Evolutionary conservation across 2,113 vertebrate genomes (phyloP).

Genomic region (Lepus americanus): DNA sequence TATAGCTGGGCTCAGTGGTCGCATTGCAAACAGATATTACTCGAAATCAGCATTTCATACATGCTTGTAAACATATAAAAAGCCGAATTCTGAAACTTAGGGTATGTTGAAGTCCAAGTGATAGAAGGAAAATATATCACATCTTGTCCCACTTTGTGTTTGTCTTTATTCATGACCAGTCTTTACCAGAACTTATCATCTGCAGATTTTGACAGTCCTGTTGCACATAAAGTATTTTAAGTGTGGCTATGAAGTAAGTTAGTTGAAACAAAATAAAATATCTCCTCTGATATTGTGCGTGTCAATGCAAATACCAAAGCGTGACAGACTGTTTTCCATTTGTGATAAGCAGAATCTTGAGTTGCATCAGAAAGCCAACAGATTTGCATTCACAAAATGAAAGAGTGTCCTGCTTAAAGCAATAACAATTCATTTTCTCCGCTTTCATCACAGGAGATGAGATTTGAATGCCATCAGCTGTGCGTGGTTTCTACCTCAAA

Average conservation of each 20-base stretch:
- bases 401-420: conserved; percentile 65
- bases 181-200: conserved; percentile 56
- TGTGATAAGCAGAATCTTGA: conserved; percentile 59
- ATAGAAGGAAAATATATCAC: neutral
- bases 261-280: conserved; percentile 72
- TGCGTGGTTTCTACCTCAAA: conserved; percentile 39
- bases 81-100: conserved; percentile 9
- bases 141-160: conserved; percentile 1
- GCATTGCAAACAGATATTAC: conserved; percentile 31
- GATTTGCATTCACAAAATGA: conserved; percentile 67
- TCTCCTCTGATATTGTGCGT: conserved; percentile 15
- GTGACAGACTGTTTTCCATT: conserved; percentile 63
- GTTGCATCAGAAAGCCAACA: conserved; percentile 51
- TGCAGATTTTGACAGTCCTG: conserved; percentile 51
- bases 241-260: conserved; percentile 48
- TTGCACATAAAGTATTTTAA: conserved; percentile 42
- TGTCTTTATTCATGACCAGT: conserved; percentile 55
- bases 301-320: conserved; percentile 51
- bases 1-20: neutral
- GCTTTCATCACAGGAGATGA: conserved; percentile 59
- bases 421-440: conserved; percentile 71
- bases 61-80: conserved; percentile 29
- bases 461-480: conserved; percentile 64
- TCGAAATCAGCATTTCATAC: conserved; percentile 48
- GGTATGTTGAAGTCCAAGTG: conserved; percentile 61